Base-by-base conservation (phyloP, 1,140 invertebrate genomes). In the Tribolium madens region DNA sequence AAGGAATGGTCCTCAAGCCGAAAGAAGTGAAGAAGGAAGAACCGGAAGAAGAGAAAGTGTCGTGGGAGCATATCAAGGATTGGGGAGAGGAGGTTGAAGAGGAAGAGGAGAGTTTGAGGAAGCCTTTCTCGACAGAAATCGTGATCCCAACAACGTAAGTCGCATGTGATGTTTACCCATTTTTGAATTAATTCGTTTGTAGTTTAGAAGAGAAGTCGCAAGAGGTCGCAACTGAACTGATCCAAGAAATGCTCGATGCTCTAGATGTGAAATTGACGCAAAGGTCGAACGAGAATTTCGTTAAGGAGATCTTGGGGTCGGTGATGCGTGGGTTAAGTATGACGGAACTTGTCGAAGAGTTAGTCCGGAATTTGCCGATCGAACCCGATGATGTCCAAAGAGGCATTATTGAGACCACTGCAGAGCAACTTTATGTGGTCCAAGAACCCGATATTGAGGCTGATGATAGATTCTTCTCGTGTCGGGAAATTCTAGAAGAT, bases 401-500 rank as follows among this genome's bases (percentile, higher is more conserved):
- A 0, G 21, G 21, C 6, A 31, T 72, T n/a, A 26, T 79, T 7
- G 78, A 81, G 64, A 73, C 73, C 4, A 78, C 48, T 3, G 79
- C 80, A 4, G 76, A 83, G 60, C 79, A 82, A 76, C 7, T 78
- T 7, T 76, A 69, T 12, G 70, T 76, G 0, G 14, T 84, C n/a
- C 57, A 78, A 69, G 15, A 68, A 50, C 46, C 69, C n/a, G 79
- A 74, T 14, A 53, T 7, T 6, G 70, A 72, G 31, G 47, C n/a
- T 3, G 46, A 72, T 21, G 9, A 17, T 12, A 15, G 52, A 9
- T 52, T 21, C 6, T 76, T 21, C 18, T 21, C 69, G 0, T 42
- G 36, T n/a, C 73, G 69, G 69, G 82, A 82, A 21, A 75, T 81
- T n/a, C 47, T 83, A 7, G 78, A 82, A 15, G 78, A 82, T 17